Base-by-base conservation (phyloP, 2,113 vertebrate species). In the Cyprinus carpio region DNA sequence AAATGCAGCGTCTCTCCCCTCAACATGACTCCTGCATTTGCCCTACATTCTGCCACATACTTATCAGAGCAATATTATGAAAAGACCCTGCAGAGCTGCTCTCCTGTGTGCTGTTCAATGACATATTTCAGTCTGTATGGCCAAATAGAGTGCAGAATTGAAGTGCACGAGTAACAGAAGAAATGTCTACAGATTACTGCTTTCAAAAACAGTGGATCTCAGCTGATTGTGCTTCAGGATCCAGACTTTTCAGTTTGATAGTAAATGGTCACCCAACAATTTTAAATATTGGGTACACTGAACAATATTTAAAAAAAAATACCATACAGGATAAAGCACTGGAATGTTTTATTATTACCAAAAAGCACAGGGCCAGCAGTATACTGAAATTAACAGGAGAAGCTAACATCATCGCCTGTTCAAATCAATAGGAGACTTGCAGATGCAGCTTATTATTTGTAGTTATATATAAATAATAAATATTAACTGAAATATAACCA, bases 41-140 rank as follows among this genome's bases (percentile, higher is more conserved):
- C n/a, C 72, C 78, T 86, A 86, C 78, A 84, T 87, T 87, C 34
- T 78, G 46, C 43, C 74, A 72, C 2, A 62, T 54, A 1, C 51
- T 37, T 54, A 78, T 37, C 18, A 71, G 5, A 37, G 31, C 67
- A 4, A 37, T 37, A 71, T 71, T 2, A 75, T 75, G 40, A 75
- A 75, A 75, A 46, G 20, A 13, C 40, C 40, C 65, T n/a, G 27
- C 31, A 27, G 23, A n/a, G 69, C 69, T 40, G 7, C 20, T 43
- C 69, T 43, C 4, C 69, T 65, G 3, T 29, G 25, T 7, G 7
- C 0, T 29, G 15, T 3, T 65, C 1, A 29, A 29, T 65, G 2
- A 29, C 6, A 65, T 29, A 27, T 29, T 65, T 6, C 25, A 65
- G 12, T 29, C 25, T 29, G 62, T 16, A 7, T 31, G 27, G 27